Base-by-base conservation (phyloP, 2,113 vertebrate genomes). In the Dunckerocampus dactyliophorus region DNA sequence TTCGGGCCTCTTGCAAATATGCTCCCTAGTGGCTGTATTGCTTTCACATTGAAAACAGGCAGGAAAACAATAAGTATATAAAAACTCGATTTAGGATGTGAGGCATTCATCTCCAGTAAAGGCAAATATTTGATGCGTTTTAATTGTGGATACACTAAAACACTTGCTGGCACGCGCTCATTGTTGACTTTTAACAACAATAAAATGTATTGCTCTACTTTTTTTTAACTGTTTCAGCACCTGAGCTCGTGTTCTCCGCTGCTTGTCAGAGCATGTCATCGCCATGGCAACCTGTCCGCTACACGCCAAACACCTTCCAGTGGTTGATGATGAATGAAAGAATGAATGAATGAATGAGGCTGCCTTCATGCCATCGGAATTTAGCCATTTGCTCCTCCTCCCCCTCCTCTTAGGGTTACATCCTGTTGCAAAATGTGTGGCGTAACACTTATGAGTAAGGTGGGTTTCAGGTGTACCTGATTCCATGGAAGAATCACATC, bases 181-280 rank as follows among this genome's bases (percentile, higher is more conserved):
- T 65, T 68, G 53, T 68, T 60, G 31, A 55, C 49, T 57, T 17
- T 68, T 39, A 58, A 31, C n/a, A 31, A 2, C 8, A 16, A 74
- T 69, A 70, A 63, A 67, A 62, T 48, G 67, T 22, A 50, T 70
- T 51, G 13, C 22, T 1, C 50, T 10, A 17, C 7, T 14, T 12
- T 51, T 8, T 51, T 67, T 79, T 66, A 59, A 53, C 58, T 10
- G 1, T 67, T 67, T 82, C 79, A 12, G 12, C 4, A 2, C 13
- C 39, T 65, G 56, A 60, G 66, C 57, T 74, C 59, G 67, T 34
- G 46, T 59, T 71, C 39, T 65, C 47, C 77, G 76, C 78, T 74
- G 63, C 87, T 76, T 85, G 88, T 73, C 68, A 56, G 72, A 79
- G 73, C 89, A 77, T 76, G 89, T 68, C 55, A 82, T 91, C 77